Conservation (phyloP, 1,140 invertebrate species). For the Asobara japonica region DNA sequence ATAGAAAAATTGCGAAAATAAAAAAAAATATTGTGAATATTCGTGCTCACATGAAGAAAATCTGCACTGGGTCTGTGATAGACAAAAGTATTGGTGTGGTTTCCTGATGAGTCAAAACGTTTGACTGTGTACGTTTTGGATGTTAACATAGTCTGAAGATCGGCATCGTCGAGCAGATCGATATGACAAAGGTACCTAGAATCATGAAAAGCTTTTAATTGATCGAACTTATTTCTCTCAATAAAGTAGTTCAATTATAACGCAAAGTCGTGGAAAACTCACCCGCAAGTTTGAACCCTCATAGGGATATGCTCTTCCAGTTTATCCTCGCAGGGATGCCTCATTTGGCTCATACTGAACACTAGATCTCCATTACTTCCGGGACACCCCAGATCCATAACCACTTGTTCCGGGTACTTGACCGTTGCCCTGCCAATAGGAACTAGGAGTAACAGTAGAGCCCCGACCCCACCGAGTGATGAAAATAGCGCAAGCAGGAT, state of each 20-base stretch:
- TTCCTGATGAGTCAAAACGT: slow-evolving; percentile 61
- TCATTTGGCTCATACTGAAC: slow-evolving; percentile 64
- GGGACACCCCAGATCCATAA: slow-evolving; percentile 69
- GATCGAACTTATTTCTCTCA: neutral
- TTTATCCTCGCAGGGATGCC: slow-evolving; percentile 66
- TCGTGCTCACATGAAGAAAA: slow-evolving; percentile 45
- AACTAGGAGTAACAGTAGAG: slow-evolving; percentile 75
- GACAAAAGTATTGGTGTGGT: slow-evolving; percentile 58
- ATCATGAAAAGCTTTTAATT: slow-evolving; percentile 34
- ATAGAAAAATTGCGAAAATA: neutral
- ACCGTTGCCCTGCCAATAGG: slow-evolving; percentile 77
- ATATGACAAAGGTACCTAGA: slow-evolving; percentile 70
- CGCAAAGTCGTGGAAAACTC: slow-evolving; percentile 12
- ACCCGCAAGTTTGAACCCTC: slow-evolving; percentile 60
- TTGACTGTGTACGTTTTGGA: slow-evolving; percentile 69
- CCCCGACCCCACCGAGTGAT: slow-evolving; percentile 73
- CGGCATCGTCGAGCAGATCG: slow-evolving; percentile 59
- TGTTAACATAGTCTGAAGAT: slow-evolving; percentile 63
- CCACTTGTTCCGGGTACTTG: slow-evolving; percentile 71
- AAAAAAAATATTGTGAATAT: neutral
- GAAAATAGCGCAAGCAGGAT: slow-evolving; percentile 77
- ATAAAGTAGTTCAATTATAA: neutral
- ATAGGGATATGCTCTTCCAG: slow-evolving; percentile 44
- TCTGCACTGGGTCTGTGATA: slow-evolving; percentile 55
- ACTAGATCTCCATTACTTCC: slow-evolving; percentile 54